These are phyloP conservation scores for Theonella swinhoei DNA, from an alignment of 37 sponge, comb jelly and placozoan genomes.

Conservation along the genomic window DNA sequence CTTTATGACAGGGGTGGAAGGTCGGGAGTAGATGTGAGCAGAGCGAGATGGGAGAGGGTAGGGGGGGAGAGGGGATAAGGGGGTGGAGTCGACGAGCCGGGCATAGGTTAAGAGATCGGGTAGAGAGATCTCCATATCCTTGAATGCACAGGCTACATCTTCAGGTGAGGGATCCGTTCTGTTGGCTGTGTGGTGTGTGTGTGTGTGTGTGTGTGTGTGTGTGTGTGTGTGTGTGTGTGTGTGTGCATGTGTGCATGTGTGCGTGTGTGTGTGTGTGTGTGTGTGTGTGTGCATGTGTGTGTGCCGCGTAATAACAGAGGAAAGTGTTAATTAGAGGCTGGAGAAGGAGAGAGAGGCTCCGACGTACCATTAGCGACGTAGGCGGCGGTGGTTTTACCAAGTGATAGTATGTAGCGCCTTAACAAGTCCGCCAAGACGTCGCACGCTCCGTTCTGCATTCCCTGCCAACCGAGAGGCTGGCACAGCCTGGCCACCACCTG, in stretches of 20 bases:
- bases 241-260: slow-evolving; percentile 40
- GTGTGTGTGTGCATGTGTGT: neutral
- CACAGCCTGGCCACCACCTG: slow-evolving; percentile 35
- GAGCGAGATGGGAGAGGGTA: slow-evolving; percentile 36
- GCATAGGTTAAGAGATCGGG: slow-evolving; percentile 12
- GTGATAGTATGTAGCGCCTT: slow-evolving; percentile 24
- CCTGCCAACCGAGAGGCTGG: slow-evolving; percentile 44
- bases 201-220: slow-evolving; percentile 56
- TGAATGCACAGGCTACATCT: slow-evolving; percentile 28
- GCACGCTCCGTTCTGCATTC: slow-evolving; percentile 36
- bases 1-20: neutral
- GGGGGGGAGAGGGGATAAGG: slow-evolving; percentile 8
- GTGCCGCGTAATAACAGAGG: neutral
- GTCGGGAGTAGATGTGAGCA: slow-evolving; percentile 13
- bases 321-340: too few relatives aligned
- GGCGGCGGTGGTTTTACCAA: slow-evolving; percentile 19
- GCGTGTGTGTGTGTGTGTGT: slow-evolving; percentile 45
- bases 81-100: slow-evolving; percentile 17
- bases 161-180: slow-evolving; percentile 27
- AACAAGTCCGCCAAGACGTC: slow-evolving; percentile 30
- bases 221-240: slow-evolving; percentile 41
- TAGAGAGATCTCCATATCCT: slow-evolving; percentile 8
- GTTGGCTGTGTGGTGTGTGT: slow-evolving; percentile 45
- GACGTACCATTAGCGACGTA: slow-evolving; percentile 8
- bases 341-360: too few relatives aligned